A percentile compares a stretch with the other conserved stretches of the same genome.
Conservation (phyloP, 2,888 invertebrate species). For the Cheiracanthium punctorium region DNA sequence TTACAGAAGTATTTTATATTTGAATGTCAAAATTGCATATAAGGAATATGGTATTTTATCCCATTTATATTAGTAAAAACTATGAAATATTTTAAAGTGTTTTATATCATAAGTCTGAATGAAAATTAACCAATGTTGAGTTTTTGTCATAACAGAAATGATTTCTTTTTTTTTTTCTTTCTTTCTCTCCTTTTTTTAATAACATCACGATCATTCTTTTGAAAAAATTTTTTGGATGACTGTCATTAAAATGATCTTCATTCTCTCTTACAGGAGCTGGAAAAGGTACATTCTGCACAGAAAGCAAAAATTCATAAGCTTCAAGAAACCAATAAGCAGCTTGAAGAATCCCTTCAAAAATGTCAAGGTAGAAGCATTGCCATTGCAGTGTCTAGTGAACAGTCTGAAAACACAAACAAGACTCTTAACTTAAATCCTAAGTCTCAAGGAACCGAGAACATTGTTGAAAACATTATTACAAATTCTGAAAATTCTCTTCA, state of each 20-base stretch:
- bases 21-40: no score
- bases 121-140: no score
- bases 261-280: constrained; percentile 47
- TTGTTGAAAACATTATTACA: neutral
- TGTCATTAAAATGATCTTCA: neutral
- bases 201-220: no score
- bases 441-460: constrained; percentile 5
- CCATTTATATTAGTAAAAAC: no score
- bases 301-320: constrained; percentile 50
- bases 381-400: constrained; percentile 15
- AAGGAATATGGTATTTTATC: no score
- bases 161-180: no score
- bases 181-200: no score
- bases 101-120: no score
- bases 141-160: no score
- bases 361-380: neutral
- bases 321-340: constrained; percentile 41
- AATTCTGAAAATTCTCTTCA: neutral
- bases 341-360: constrained; percentile 33
- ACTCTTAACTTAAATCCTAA: constrained; percentile 17
- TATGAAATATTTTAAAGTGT: no score
- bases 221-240: no score
- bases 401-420: constrained; percentile 37
- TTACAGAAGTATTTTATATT: no score
- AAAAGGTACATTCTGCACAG: constrained; percentile 46